Evolutionary conservation across 1,140 invertebrate species (phyloP), one percentile per base, ranked within the genome.

Genomic region (Linepithema humile): DNA sequence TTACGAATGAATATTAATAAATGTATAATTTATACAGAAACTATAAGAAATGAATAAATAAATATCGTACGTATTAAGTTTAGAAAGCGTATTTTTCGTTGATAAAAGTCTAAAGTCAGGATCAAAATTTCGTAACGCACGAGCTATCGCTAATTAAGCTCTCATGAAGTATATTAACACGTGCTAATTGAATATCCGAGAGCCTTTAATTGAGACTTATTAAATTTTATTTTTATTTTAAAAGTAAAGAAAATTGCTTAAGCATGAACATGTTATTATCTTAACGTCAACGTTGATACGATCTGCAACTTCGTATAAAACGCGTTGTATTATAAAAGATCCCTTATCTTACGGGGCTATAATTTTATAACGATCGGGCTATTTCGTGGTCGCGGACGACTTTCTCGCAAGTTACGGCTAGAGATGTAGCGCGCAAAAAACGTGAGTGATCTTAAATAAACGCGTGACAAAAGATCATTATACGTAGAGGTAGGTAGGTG

Each of bases 401-500:
- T 77, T 67, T 78, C 73, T 53, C 32, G 43, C 12, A 12, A 65
- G 20, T 26, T 23, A n/a, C 20, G 7, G 35, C 15, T 32, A 0
- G 9, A 32, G 74, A 67, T 77, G 65, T 77, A n/a, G n/a, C 43
- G 73, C 53, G 38, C 55, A n/a, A 53, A 67, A 67, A 78, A 78
- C 48, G 38, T 60, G 59, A 55, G 59, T 17, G 48, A 78, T 87
- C 82, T 87, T 83, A 85, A 65, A 75, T 60, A 77, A 45, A 17
- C 62, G 72, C 83, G 72, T 88, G 86, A 90, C 77, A 72, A 89
- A 86, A 88, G 70, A 48, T 88, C 60, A 77, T 90, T 89, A 86
- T 82, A 86, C 26, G 48, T 26, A 45, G 50, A 48, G 35, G n/a
- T 43, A 26, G 60, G 53, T 82, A 55, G 69, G 69, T 77, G 80